These are phyloP conservation scores for Amiota mariae DNA, from an alignment of 2,888 invertebrate genomes.

Conservation along the genomic window DNA sequence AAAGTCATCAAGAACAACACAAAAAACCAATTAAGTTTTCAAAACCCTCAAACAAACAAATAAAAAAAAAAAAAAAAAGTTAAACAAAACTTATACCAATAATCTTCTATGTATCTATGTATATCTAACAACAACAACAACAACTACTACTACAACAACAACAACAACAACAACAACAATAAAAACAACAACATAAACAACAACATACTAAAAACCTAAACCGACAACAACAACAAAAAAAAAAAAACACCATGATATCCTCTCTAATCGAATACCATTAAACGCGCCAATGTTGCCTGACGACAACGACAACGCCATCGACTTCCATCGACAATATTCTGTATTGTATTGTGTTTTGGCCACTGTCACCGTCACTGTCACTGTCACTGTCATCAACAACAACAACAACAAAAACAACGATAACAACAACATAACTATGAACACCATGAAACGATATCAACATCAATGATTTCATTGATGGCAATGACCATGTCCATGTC, in stretches of 20 bases:
- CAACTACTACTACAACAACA: too few species aligned
- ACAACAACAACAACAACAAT: slow-evolving; percentile 37
- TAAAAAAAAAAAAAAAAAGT: slow-evolving; percentile 32
- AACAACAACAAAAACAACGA: slow-evolving; percentile 4
- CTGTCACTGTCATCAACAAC: slow-evolving; percentile 1
- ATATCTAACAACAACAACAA: slow-evolving; percentile 4
- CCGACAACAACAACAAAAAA: too few species aligned
- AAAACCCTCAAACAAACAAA: slow-evolving; percentile 57
- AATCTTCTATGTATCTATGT: slow-evolving; percentile 38
- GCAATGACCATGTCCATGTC: background rate
- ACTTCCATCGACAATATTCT: too few species aligned
- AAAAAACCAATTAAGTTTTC: slow-evolving; percentile 41
- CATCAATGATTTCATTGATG: background rate
- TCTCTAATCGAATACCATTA: slow-evolving; percentile 1
- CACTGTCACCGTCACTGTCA: background rate
- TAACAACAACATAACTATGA: background rate
- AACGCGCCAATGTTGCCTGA: background rate
- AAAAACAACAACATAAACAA: slow-evolving; percentile 36
- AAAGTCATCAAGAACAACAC: slow-evolving; percentile 41
- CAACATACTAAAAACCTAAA: slow-evolving; percentile 31
- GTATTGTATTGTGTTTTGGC: background rate
- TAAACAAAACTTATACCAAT: slow-evolving; percentile 24
- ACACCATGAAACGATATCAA: too few species aligned
- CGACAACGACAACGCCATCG: background rate
- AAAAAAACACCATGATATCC: slow-evolving; percentile 6